Conservation (phyloP, 2,888 invertebrate species). For the Trachelus troglodyta region DNA sequence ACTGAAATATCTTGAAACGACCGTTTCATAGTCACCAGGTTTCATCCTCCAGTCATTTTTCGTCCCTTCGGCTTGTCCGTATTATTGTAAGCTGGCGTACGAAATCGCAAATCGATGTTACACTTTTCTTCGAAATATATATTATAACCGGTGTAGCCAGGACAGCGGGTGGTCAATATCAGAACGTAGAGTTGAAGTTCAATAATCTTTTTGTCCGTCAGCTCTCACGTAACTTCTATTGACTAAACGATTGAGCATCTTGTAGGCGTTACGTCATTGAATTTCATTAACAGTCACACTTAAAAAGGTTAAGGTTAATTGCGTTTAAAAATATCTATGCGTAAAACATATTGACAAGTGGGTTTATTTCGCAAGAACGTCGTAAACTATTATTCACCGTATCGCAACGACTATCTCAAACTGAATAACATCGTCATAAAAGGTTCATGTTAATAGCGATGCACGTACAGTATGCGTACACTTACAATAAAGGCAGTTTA, state of each 20-base stretch:
- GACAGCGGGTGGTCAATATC: background rate
- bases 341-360: background rate
- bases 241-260: background rate
- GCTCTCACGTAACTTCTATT: background rate
- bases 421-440: background rate
- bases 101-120: conserved; percentile 43
- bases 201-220: background rate
- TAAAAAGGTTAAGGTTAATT: background rate
- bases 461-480: background rate
- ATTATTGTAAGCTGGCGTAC: conserved; percentile 36
- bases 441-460: background rate
- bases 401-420: background rate
- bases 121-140: conserved; percentile 28
- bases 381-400: background rate
- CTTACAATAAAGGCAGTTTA: background rate
- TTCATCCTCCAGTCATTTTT: conserved; percentile 38
- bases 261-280: background rate
- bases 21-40: conserved; percentile 22
- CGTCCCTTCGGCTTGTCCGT: conserved; percentile 16
- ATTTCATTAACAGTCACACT: background rate
- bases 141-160: background rate
- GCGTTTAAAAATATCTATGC: background rate
- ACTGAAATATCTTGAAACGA: conserved; percentile 36
- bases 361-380: background rate
- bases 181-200: background rate